These are phyloP conservation scores for Cirrhinus molitorella DNA, from an alignment of 2,797 vertebrate genomes.

Conservation along the genomic window DNA sequence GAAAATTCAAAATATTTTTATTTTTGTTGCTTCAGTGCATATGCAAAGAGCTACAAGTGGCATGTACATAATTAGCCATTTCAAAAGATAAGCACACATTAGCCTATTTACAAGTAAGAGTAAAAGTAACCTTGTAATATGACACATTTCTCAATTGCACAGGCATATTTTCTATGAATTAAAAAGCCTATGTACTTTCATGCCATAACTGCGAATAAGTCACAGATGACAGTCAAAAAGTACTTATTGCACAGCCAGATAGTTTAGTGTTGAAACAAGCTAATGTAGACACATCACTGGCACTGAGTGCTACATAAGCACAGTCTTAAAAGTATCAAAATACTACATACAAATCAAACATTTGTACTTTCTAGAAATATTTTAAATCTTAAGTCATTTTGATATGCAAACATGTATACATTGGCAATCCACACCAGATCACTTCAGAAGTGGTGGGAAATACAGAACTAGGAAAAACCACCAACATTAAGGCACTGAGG, in stretches of 20 bases:
- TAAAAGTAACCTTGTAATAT: constrained; percentile 38
- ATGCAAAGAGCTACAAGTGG: constrained; percentile 19
- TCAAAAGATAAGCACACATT: constrained; percentile 37
- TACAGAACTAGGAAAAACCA: background rate
- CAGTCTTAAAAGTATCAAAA: constrained; percentile 30
- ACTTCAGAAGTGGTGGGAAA: constrained; percentile 4
- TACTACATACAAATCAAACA: constrained; percentile 32
- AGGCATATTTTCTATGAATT: background rate
- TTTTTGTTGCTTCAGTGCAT: constrained; percentile 32
- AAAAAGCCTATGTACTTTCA: constrained; percentile 70
- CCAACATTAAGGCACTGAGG: constrained; percentile 53
- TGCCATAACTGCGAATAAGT: constrained; percentile 67
- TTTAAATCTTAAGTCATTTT: constrained; percentile 8
- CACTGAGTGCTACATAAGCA: constrained; percentile 24
- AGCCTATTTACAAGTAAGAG: constrained; percentile 37
- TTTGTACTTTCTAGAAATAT: background rate
- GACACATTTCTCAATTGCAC: constrained; percentile 30
- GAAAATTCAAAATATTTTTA: constrained; percentile 32
- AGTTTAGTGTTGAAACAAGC: constrained; percentile 34
- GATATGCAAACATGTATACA: constrained; percentile 31
- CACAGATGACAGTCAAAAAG: constrained; percentile 79
- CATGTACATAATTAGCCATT: constrained; percentile 19
- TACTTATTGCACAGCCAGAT: constrained; percentile 67
- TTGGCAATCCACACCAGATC: constrained; percentile 10
- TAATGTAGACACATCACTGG: constrained; percentile 9